phyloP scores from a whole-genome alignment of 2,797 vertebrate genomes.

The Gobio occitaniae region DNA sequence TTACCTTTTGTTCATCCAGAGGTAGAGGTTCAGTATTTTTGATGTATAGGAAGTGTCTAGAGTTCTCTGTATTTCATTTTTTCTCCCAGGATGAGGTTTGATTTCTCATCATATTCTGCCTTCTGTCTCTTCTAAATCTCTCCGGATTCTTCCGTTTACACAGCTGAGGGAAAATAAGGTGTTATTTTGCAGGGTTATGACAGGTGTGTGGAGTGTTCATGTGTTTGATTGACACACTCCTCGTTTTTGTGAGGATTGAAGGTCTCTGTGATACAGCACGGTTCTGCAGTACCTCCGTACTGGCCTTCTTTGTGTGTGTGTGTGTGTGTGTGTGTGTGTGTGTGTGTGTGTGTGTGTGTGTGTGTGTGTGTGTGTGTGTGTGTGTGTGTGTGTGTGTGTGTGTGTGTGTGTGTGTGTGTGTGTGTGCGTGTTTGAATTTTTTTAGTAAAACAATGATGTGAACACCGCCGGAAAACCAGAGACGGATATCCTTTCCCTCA shows the following conservation, averaged over 20 bases:
- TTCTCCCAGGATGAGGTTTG: conserved; percentile 17
- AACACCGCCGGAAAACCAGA: conserved; percentile 47
- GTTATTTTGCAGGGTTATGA: conserved; percentile 45
- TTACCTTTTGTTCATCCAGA: background rate
- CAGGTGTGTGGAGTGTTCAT: conserved; percentile 28
- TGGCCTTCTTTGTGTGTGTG: conserved; percentile 31
- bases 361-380: too few relatives aligned
- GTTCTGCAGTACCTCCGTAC: background rate
- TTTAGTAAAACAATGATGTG: conserved; percentile 10
- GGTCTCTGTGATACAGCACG: conserved; percentile 25
- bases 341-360: too few relatives aligned
- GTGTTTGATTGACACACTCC: conserved; percentile 39
- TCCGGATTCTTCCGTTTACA: conserved; percentile 28
- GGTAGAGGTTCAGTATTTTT: conserved; percentile 17
- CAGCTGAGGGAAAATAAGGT: conserved; percentile 40
- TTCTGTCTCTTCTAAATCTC: conserved; percentile 38
- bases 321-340: too few relatives aligned
- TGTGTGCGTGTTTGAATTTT: background rate
- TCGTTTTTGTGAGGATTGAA: conserved; percentile 27
- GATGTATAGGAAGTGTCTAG: conserved; percentile 15
- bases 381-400: too few relatives aligned
- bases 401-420: conserved; percentile 9
- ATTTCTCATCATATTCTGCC: conserved; percentile 39
- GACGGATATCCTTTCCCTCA: conserved; percentile 33
- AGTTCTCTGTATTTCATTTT: background rate